Conservation (phyloP, 1,140 invertebrate genomes). For the Drosophila parabipectinata region DNA sequence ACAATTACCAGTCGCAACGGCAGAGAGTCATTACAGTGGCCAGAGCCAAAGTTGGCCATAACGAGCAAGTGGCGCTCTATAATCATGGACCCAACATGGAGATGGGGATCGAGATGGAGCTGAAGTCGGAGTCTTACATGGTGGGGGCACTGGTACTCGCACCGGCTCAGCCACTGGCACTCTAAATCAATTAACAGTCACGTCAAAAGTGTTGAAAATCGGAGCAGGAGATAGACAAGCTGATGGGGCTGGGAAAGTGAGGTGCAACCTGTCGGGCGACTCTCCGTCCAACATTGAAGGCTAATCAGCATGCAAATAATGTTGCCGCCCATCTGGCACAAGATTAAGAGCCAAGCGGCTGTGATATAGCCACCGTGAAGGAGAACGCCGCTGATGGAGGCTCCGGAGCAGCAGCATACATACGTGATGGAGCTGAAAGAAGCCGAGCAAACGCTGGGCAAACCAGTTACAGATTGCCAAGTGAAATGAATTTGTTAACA, state of each 20-base stretch:
- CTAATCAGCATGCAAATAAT: slow-evolving; percentile 83
- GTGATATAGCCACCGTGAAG: slow-evolving; percentile 61
- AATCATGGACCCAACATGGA: slow-evolving; percentile 62
- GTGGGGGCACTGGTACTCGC: slow-evolving; percentile 4
- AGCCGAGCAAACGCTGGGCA: slow-evolving; percentile 29
- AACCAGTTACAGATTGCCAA: slow-evolving; percentile 78
- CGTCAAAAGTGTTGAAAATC: slow-evolving; percentile 82
- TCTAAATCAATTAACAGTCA: slow-evolving; percentile 82
- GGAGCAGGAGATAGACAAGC: slow-evolving; percentile 46
- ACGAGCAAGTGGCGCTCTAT: slow-evolving; percentile 77
- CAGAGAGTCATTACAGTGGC: slow-evolving; percentile 75
- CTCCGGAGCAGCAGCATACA: slow-evolving; percentile 18
- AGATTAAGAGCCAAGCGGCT: slow-evolving; percentile 73
- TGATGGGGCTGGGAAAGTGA: slow-evolving; percentile 35
- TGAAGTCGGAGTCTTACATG: background rate
- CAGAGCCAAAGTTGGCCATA: slow-evolving; percentile 70
- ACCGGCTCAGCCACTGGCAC: slow-evolving; percentile 48
- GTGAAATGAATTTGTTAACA: slow-evolving; percentile 83
- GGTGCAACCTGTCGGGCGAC: slow-evolving; percentile 63
- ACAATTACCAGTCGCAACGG: slow-evolving; percentile 54
- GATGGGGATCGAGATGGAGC: slow-evolving; percentile 16
- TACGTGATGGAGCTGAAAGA: slow-evolving; percentile 26
- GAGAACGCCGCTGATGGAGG: slow-evolving; percentile 7
- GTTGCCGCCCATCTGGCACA: slow-evolving; percentile 67
- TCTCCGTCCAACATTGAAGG: slow-evolving; percentile 57